phyloP scores from a whole-genome alignment of 2,797 vertebrate species.

The Kryptopterus vitreolus region DNA sequence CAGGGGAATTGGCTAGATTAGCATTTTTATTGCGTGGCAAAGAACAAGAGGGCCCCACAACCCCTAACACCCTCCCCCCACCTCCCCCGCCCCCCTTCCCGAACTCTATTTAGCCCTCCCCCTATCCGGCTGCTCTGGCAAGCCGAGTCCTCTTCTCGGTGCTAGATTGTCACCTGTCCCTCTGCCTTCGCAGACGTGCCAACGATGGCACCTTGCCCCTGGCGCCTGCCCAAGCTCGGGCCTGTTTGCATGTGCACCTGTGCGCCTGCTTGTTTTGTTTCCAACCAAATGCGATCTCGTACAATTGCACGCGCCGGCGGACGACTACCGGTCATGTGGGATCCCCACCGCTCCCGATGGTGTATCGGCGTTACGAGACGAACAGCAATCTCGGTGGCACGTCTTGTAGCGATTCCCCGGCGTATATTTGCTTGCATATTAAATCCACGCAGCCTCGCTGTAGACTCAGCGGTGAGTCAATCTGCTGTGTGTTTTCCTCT shows the following conservation, averaged over 20 bases:
- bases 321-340: slow-evolving; percentile 9
- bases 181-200: slow-evolving; percentile 30
- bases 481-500: slow-evolving; percentile 46
- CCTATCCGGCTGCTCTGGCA: slow-evolving; percentile 27
- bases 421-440: slow-evolving; percentile 30
- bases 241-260: slow-evolving; percentile 42
- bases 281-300: slow-evolving; percentile 25
- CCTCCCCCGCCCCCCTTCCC: background rate
- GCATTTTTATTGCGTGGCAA: slow-evolving; percentile 64
- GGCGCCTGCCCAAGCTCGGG: slow-evolving; percentile 28
- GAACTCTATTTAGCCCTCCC: background rate
- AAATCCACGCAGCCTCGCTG: slow-evolving; percentile 34
- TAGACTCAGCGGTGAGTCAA: slow-evolving; percentile 44
- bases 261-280: slow-evolving; percentile 40
- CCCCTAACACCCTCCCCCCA: background rate
- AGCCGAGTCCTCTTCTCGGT: slow-evolving; percentile 30
- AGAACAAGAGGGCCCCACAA: slow-evolving; percentile 36
- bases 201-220: slow-evolving; percentile 36
- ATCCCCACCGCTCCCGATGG: background rate
- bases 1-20: slow-evolving; percentile 63
- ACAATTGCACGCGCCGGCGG: slow-evolving; percentile 17
- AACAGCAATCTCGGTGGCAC: background rate
- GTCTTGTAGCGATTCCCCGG: slow-evolving; percentile 13
- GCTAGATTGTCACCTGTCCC: slow-evolving; percentile 51
- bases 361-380: slow-evolving; percentile 16